Conservation (phyloP, 2,797 vertebrate species). For the Xenops minutus region DNA sequence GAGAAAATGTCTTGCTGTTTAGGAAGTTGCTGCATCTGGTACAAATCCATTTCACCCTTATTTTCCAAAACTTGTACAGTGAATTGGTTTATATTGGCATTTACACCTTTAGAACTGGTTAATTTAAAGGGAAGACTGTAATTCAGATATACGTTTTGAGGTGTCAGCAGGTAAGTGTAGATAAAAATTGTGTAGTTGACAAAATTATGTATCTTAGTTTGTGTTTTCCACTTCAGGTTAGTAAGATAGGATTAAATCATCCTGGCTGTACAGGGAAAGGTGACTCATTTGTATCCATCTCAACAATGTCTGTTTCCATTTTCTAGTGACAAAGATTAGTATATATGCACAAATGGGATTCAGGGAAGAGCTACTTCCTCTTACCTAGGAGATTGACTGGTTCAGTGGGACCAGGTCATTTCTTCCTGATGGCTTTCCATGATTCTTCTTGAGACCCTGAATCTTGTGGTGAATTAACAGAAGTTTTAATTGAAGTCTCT, state of each 20-base stretch:
- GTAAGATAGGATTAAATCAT: not conserved
- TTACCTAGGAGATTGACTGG: not conserved
- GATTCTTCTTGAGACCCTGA: not conserved
- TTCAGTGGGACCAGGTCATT: not conserved
- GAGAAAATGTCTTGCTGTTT: not conserved
- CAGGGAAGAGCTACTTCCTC: not conserved
- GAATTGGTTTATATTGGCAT: not conserved
- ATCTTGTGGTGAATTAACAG: not conserved
- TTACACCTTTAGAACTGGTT: not conserved
- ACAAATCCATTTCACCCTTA: not conserved
- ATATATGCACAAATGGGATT: not conserved
- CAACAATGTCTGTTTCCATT: not conserved
- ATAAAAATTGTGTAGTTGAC: not conserved
- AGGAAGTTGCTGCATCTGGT: not conserved
- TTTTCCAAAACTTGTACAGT: not conserved
- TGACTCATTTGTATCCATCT: not conserved
- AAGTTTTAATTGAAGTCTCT: not conserved
- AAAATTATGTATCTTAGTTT: not conserved
- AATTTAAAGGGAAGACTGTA: not conserved
- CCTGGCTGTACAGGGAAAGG: not conserved
- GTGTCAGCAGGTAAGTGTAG: not conserved
- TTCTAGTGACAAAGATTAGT: not conserved
- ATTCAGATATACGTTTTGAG: not conserved
- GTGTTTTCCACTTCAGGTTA: not conserved
- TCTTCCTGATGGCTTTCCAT: not conserved